Evolutionary conservation across 30 jellyfish, hydroid and myxozoan genomes (phyloP).

Genomic region (Hydractinia symbiolongicarpus): DNA sequence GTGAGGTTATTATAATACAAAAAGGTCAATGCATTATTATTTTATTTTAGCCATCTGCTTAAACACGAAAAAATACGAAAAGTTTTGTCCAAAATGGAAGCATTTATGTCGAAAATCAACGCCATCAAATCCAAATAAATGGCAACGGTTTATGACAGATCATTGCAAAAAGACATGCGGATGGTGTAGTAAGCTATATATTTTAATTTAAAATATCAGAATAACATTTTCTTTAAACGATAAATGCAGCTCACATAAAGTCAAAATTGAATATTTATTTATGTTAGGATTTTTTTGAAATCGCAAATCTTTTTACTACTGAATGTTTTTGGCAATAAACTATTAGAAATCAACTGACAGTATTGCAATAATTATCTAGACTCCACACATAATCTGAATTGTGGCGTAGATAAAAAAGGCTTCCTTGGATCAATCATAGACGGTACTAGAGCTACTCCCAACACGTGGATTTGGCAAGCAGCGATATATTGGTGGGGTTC

Average conservation of each 20-base stretch:
- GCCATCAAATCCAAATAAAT: not conserved
- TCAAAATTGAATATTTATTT: too few species aligned
- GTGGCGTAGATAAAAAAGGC: too few species aligned
- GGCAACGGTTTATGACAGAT: not conserved
- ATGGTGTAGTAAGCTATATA: not conserved
- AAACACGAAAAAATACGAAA: not conserved
- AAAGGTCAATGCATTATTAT: not conserved
- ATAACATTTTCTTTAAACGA: too few species aligned
- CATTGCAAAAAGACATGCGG: constrained; percentile 9
- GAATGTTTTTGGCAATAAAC: too few species aligned
- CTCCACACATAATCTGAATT: too few species aligned
- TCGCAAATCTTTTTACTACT: too few species aligned
- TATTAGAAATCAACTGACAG: too few species aligned
- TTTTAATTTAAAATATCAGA: not conserved
- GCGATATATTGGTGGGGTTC: constrained; percentile 1
- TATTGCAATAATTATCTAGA: too few species aligned
- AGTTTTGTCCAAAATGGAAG: not conserved
- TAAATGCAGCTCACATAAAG: too few species aligned
- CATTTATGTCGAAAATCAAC: not conserved
- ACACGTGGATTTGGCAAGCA: constrained; percentile 31
- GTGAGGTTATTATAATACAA: too few species aligned
- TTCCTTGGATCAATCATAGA: not conserved
- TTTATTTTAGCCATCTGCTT: not conserved
- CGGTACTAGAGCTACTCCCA: constrained; percentile 10
- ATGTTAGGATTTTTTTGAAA: too few species aligned